Evolutionary conservation across 2,888 invertebrate genomes (phyloP), one percentile per base, ranked within the genome.

Genomic region (Vesta saturnalis): DNA sequence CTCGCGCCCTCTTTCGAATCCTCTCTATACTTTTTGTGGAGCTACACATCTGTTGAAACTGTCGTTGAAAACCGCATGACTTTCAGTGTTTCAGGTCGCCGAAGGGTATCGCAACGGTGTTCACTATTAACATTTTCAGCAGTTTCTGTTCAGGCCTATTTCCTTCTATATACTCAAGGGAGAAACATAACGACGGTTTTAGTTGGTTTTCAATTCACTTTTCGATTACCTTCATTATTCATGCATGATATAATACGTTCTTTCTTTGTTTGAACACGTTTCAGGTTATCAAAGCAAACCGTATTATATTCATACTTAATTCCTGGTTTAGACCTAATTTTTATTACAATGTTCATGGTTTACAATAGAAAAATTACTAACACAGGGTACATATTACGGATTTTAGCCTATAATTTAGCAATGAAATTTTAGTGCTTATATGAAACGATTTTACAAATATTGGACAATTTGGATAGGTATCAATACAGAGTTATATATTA

Each of bases 1-100:
- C 47, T 56, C 52, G 74, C 76, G 76, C 76, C 76, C 75, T 76
- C 76, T 76, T 67, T 69, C 58, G 72, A 57, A 64, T 65, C 57
- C 54, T 56, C 54, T 47, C 39, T 60, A 47, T 69, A 74, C 71
- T 72, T 73, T 72, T 72, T 72, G 71, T 49, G 57, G 60, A 59
- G 71, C 74, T 72, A 72, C 73, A 73, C 72, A 73, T 71, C 69
- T 66, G 22, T 56, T 64, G 61, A 62, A 59, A 63, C 52, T 64
- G 46, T 60, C 21, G 60, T 35, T 49, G 64, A 66, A 65, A 66
- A 66, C 66, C 56, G 60, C 66, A 65, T 54, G 30, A 60, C 61
- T 60, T 61, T 61, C 66, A 49, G 61, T 66, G 60, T 57, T 66
- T 61, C 66, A 56, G 60, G 22, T 55, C 39, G 46, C 61, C 61